phyloP scores from a whole-genome alignment of 2,113 vertebrate species.

The Perca flavescens region DNA sequence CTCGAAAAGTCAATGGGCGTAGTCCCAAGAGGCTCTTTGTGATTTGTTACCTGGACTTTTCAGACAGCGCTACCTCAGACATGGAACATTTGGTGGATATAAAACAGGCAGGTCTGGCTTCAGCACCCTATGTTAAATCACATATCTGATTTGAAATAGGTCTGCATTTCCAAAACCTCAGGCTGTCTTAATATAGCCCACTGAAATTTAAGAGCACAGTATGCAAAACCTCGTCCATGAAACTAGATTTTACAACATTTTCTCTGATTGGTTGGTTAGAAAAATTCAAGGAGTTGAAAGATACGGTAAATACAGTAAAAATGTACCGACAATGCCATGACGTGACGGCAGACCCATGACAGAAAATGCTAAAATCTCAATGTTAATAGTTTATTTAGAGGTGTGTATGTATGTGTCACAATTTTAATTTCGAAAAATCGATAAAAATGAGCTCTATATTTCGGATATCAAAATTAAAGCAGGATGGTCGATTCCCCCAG shows the following conservation, averaged over 20 bases:
- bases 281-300: background rate
- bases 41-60: slow-evolving; percentile 70
- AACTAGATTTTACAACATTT: background rate
- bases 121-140: background rate
- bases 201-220: background rate
- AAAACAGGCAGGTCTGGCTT: slow-evolving; percentile 7
- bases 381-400: no score
- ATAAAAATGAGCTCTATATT: no score
- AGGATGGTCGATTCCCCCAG: no score
- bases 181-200: no score
- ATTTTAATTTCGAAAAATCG: no score
- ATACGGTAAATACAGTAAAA: background rate
- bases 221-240: background rate
- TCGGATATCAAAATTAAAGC: no score
- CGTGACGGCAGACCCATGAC: background rate
- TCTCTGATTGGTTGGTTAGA: background rate
- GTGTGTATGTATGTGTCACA: no score
- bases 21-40: slow-evolving; percentile 55
- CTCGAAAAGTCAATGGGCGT: slow-evolving; percentile 69
- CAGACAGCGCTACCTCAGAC: slow-evolving; percentile 33
- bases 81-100: background rate
- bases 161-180: background rate
- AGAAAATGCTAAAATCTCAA: background rate
- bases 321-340: background rate
- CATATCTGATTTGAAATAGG: slow-evolving; percentile 4